These are phyloP conservation scores for Poeciliopsis retropinna DNA, from an alignment of 2,113 vertebrate genomes.

Conservation along the genomic window DNA sequence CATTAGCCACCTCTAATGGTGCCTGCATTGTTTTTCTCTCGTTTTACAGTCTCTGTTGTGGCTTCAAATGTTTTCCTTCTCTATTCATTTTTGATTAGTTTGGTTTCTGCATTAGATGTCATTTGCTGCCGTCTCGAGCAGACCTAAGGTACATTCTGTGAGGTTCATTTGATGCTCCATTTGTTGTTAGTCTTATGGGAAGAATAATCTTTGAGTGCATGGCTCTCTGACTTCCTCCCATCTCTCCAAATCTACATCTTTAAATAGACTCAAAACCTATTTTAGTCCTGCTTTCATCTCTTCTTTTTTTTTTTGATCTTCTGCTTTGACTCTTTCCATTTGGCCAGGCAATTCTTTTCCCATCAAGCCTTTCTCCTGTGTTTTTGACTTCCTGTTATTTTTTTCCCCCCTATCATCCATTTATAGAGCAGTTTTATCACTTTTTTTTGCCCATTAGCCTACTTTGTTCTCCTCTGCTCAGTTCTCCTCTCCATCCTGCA, in stretches of 20 bases:
- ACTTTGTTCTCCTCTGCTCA: conserved; percentile 52
- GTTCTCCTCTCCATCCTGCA: conserved; percentile 77
- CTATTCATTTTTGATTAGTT: conserved; percentile 25
- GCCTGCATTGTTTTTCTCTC: conserved; percentile 31
- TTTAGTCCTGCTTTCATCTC: conserved; percentile 18
- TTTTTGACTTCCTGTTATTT: conserved; percentile 32
- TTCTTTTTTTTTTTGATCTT: neutral
- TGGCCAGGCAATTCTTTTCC: conserved; percentile 11
- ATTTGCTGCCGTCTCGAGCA: conserved; percentile 11
- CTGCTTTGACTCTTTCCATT: conserved; percentile 16
- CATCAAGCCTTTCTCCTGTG: conserved; percentile 26
- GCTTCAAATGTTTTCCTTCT: conserved; percentile 25
- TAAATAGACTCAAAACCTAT: conserved; percentile 5
- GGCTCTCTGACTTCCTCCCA: conserved; percentile 13
- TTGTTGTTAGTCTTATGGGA: conserved; percentile 33
- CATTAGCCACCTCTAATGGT: conserved; percentile 51
- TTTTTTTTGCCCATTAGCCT: conserved; percentile 37
- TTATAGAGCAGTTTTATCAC: conserved; percentile 29
- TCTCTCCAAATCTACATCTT: neutral
- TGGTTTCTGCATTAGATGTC: conserved; percentile 21
- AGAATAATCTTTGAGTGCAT: conserved; percentile 24
- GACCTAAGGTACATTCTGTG: conserved; percentile 12
- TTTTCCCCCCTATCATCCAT: conserved; percentile 30
- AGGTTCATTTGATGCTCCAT: conserved; percentile 18
- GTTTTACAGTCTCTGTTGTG: conserved; percentile 16